phyloP scores from a whole-genome alignment of 1,140 invertebrate species.

The Pinna nobilis region DNA sequence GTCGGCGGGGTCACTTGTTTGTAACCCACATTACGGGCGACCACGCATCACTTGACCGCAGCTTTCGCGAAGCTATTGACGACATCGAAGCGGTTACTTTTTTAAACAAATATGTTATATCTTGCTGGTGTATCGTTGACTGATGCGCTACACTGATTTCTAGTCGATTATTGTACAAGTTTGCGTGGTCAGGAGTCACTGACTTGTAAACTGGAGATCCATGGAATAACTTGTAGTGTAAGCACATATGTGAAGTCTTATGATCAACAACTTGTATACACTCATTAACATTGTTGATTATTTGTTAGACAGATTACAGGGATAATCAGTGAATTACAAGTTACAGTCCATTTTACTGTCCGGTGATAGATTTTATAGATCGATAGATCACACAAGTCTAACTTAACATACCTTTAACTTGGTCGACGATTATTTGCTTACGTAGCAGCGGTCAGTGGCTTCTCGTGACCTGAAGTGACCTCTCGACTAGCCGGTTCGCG shows the following conservation, averaged over 20 bases:
- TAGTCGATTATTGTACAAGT: slow-evolving; percentile 11
- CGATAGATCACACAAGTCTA: slow-evolving; percentile 19
- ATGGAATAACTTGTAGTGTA: background rate
- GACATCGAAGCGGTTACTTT: slow-evolving; percentile 51
- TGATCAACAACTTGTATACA: no score
- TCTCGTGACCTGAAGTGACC: slow-evolving; percentile 49
- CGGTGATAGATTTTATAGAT: slow-evolving; percentile 12
- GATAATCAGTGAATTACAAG: no score
- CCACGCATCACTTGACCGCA: slow-evolving; percentile 67
- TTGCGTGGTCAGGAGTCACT: slow-evolving; percentile 43
- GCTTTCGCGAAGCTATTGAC: slow-evolving; percentile 57
- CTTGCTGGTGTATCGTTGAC: slow-evolving; percentile 29
- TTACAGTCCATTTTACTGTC: background rate
- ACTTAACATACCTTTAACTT: slow-evolving; percentile 21
- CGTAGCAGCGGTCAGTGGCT: slow-evolving; percentile 48
- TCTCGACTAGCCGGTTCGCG: slow-evolving; percentile 39
- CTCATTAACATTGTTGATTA: no score
- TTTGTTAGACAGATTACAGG: no score
- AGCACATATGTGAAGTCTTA: no score
- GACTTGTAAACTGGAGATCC: slow-evolving; percentile 25
- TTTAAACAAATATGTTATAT: slow-evolving; percentile 41
- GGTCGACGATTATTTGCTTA: slow-evolving; percentile 34
- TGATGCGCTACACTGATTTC: slow-evolving; percentile 21
- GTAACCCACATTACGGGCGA: slow-evolving; percentile 61
- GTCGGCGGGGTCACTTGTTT: slow-evolving; percentile 63